Percentiles rank a stretch among this genome's conserved stretches.
Conservation (phyloP, 2,888 invertebrate species). For the Carterocephalus palaemon region DNA sequence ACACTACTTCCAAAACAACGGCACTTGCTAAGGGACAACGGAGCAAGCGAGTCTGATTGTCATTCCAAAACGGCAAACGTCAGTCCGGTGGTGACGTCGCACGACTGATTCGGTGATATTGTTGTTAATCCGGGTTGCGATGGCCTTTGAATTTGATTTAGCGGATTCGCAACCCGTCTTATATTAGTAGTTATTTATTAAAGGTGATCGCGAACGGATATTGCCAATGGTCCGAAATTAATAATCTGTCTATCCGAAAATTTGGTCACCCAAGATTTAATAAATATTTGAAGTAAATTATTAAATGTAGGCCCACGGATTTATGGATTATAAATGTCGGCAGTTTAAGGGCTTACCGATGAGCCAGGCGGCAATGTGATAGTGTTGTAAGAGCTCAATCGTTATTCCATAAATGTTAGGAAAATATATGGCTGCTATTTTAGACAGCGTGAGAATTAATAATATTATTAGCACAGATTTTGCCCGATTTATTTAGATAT, state of each 20-base stretch:
- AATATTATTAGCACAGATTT: constrained; percentile 43
- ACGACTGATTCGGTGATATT: constrained; percentile 9
- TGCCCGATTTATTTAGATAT: constrained; percentile 45
- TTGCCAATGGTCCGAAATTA: too few relatives aligned
- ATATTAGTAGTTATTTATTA: constrained; percentile 13
- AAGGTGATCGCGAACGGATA: constrained; percentile 31
- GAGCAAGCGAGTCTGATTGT: constrained; percentile 50
- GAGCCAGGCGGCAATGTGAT: constrained; percentile 60
- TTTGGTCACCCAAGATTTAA: too few relatives aligned
- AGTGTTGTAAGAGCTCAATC: constrained; percentile 65
- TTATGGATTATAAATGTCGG: too few relatives aligned
- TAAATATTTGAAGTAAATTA: too few relatives aligned
- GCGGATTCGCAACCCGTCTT: background rate
- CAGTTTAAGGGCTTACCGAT: constrained; percentile 65
- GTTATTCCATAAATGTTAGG: constrained; percentile 50
- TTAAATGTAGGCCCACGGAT: too few relatives aligned
- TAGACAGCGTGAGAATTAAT: constrained; percentile 46
- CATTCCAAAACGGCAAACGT: constrained; percentile 53
- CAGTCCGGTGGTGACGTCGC: background rate
- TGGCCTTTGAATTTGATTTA: constrained; percentile 6
- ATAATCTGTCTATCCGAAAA: too few relatives aligned
- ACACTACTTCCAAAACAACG: too few relatives aligned
- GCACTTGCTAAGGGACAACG: background rate
- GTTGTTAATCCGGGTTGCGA: constrained; percentile 3
- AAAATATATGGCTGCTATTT: constrained; percentile 56